Evolutionary conservation across 2,797 vertebrate genomes (phyloP).

Genomic region (Hippoglossus hippoglossus): DNA sequence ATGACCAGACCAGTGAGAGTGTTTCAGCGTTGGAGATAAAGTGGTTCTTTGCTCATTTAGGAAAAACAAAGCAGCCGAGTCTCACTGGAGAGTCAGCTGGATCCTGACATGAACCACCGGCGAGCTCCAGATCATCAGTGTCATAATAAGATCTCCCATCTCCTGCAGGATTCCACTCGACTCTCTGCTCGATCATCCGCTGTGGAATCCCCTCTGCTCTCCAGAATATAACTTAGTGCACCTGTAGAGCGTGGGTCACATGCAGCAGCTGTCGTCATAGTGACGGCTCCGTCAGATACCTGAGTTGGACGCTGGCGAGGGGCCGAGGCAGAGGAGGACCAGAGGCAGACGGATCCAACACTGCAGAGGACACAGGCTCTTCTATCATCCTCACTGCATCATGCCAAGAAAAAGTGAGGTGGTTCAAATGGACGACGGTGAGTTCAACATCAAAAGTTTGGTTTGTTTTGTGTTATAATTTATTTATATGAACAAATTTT

Average conservation of each 20-base stretch:
- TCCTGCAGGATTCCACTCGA: neutral
- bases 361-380: neutral
- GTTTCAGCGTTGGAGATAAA: constrained; percentile 56
- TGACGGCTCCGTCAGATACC: constrained; percentile 72
- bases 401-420: constrained; percentile 89
- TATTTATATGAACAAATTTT: too few species aligned
- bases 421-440: constrained; percentile 87
- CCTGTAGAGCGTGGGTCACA: constrained; percentile 53
- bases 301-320: constrained; percentile 60
- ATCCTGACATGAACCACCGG: neutral
- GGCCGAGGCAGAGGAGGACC: constrained; percentile 35
- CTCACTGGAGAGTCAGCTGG: neutral
- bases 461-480: neutral
- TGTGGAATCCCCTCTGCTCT: constrained; percentile 7
- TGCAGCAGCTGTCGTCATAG: constrained; percentile 72
- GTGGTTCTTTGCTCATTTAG: constrained; percentile 15
- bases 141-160: neutral
- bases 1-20: constrained; percentile 77
- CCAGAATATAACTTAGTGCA: neutral
- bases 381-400: constrained; percentile 20
- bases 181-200: neutral
- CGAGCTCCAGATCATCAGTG: neutral
- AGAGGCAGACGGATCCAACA: neutral
- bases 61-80: constrained; percentile 2
- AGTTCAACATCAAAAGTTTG: constrained; percentile 55